A percentile compares a stretch with the other conserved stretches of the same genome.
Evolutionary conservation across 2,797 vertebrate species (phyloP).

Genomic region (Oceanodroma leucorhoa): DNA sequence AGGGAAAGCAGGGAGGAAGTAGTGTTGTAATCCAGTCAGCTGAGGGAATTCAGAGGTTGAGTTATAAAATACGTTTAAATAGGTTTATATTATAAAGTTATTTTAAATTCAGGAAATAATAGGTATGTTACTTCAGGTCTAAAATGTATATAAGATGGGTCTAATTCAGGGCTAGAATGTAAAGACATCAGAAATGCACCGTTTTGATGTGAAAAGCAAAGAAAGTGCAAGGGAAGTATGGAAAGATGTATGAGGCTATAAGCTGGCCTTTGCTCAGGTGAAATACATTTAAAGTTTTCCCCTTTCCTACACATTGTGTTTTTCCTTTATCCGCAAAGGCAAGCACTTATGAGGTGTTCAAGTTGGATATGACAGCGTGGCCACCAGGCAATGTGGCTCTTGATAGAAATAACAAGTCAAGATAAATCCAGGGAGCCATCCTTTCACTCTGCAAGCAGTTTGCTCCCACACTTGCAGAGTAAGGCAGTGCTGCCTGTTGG

Average conservation of each 20-base stretch:
- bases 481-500: background rate
- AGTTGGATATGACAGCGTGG: background rate
- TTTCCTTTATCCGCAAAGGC: background rate
- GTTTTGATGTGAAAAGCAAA: background rate
- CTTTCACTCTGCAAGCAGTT: background rate
- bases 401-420: background rate
- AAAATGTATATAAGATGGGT: background rate
- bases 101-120: background rate
- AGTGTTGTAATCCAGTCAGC: background rate
- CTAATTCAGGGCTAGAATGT: background rate
- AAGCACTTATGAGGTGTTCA: background rate
- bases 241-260: background rate
- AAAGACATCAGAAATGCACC: background rate
- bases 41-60: background rate
- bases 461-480: background rate
- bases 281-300: background rate
- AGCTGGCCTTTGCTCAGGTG: background rate
- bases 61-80: background rate
- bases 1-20: background rate
- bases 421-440: background rate
- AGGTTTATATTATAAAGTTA: background rate
- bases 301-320: background rate
- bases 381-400: background rate
- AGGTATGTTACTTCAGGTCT: background rate
- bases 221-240: background rate